Base-by-base conservation (phyloP, 2,113 vertebrate genomes). In the Tenebrosternarchus preto region DNA sequence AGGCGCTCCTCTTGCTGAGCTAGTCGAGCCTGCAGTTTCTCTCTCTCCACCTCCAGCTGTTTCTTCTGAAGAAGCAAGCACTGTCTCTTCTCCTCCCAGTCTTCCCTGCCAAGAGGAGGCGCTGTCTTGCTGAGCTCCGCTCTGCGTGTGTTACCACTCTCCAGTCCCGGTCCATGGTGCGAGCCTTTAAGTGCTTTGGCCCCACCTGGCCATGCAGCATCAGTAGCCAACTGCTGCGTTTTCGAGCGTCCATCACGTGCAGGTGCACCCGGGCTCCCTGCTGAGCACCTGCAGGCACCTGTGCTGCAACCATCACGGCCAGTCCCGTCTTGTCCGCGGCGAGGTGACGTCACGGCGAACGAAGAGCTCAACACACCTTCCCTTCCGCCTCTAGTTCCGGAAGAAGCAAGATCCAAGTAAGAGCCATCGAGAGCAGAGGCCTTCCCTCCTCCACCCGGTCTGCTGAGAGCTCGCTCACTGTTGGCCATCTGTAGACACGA, bases 31-130 rank as follows among this genome's bases (percentile, higher is more conserved):
- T 97, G 96, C 68, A 99, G 94, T 79, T 83, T 91, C 46, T 98
- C 95, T 83, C 95, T 94, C 90, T 98, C 95, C 82, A 91, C 86
- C 92, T 98, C 96, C 84, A 99, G 90, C 87, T 97, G 96, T 90
- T 95, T 91, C 90, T 97, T 99, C 90, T 98, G 97, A 86, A 96
- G 88, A 83, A 97, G 87, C 64, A 99, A 91, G 68, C 93, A 92
- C 74, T 95, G 93, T 60, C 91, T 93, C 89, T 92, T 95, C 80
- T 94, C 94, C 86, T 95, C 95, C 69, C 94, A 95, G 56, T 94
- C 78, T 17, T 89, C 91, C 53, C 90, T 91, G 81, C 90, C 89
- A 82, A 88, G 57, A 25, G 71, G 80, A 61, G 89, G 84, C 22
- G 71, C 86, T 39, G 81, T 78, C 55, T 88, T 73, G 20, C 70